Evolutionary conservation across 2,888 invertebrate genomes (phyloP).

Genomic region (Tetragonula carbonaria): DNA sequence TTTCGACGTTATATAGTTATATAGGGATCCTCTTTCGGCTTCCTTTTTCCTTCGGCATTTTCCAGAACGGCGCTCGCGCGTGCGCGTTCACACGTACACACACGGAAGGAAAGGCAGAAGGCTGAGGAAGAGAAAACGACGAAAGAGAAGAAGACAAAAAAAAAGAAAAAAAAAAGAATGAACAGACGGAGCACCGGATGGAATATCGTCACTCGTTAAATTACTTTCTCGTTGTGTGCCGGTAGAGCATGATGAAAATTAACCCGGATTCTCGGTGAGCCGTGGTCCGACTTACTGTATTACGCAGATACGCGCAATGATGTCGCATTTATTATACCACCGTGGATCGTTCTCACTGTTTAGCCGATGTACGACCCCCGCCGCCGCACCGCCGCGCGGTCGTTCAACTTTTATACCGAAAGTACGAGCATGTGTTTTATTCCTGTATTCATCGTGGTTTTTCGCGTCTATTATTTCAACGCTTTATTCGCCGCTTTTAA

Average conservation of each 20-base stretch:
- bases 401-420: constrained; percentile 37
- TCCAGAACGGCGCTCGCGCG: constrained; percentile 49
- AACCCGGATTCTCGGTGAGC: constrained; percentile 42
- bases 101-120: constrained; percentile 54
- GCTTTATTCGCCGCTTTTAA: constrained; percentile 46
- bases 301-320: constrained; percentile 35
- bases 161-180: constrained; percentile 14
- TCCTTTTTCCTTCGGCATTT: constrained; percentile 51
- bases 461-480: constrained; percentile 51
- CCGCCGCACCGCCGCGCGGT: neutral
- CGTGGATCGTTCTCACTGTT: constrained; percentile 19
- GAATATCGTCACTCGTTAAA: constrained; percentile 73
- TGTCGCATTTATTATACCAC: constrained; percentile 38
- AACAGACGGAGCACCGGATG: constrained; percentile 47
- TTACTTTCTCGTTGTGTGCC: constrained; percentile 56
- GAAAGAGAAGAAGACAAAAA: constrained; percentile 24
- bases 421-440: constrained; percentile 45
- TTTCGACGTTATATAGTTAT: constrained; percentile 53
- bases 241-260: constrained; percentile 58
- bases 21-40: constrained; percentile 34
- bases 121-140: constrained; percentile 27
- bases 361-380: no score
- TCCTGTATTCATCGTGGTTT: constrained; percentile 19
- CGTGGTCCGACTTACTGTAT: constrained; percentile 37
- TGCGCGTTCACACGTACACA: neutral